Base-by-base conservation (phyloP, 2,888 invertebrate species). In the Cosmia trapezina region DNA sequence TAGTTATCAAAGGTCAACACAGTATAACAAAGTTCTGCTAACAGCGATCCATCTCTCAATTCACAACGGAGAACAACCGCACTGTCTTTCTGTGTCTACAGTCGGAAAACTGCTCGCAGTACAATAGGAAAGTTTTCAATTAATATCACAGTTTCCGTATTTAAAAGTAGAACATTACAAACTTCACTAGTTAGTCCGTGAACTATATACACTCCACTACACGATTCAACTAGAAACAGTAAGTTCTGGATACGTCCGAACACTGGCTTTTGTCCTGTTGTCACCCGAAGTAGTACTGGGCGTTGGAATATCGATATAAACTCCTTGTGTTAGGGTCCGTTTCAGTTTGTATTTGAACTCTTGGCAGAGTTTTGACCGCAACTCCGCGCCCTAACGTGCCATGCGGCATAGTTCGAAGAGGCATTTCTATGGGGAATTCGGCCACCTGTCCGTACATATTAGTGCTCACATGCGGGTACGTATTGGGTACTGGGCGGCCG, bases 221-320 rank as follows among this genome's bases (percentile, higher is more conserved):
- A 93, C 92, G 75, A 86, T 89, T 89, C 78, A 91, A 91, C 94
- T 96, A 97, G 94, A 96, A 97, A 95, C 96, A 96, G 92, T 97
- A 97, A 91, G 96, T 97, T 91, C 96, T 95, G 82, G 96, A 95
- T 85, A 95, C 94, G 85, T 96, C 96, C 87, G 96, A 91, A 89
- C 96, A 95, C 90, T 96, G 94, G 88, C 92, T 94, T 90, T 94
- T 94, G 83, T 97, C 96, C 92, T 97, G 96, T 89, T 97, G 97
- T 98, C 98, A 98, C 97, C 98, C 98, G 91, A 98, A 98, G 92
- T 98, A 98, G 91, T 97, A 97, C 89, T 97, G 97, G 63, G 97
- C 97, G 89, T 97, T 97, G 82, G 97, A 97, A 91, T 97, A 96
- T 89, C 97, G 95, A 93, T 97, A 97, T 87, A 97, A 94, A 93